Base-by-base conservation (phyloP, 2,113 vertebrate genomes). In the Ptyas mucosa region DNA sequence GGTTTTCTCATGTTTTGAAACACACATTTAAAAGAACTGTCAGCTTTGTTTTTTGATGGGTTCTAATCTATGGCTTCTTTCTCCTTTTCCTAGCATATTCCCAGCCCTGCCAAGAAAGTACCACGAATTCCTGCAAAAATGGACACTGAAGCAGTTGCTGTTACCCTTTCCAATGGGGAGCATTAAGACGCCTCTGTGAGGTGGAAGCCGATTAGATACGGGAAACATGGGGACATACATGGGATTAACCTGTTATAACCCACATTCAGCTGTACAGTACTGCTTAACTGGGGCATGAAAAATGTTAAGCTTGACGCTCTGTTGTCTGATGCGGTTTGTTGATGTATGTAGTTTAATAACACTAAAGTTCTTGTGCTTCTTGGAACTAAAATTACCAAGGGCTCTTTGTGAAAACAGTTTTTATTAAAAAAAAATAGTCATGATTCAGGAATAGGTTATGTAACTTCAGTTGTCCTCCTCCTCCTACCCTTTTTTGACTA, bases 101-200 rank as follows among this genome's bases (percentile, higher is more conserved):
- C 99, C 94, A 99, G 99, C 96, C 99, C 99, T 88, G 98, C 98
- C 93, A 99, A 99, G 98, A 99, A 99, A 97, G 98, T 99, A 98
- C 98, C 98, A 95, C 98, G 99, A 95, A 99, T 99, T 94, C 99
- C 99, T 58, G 97, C 98, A 69, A 96, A 97, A 39, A 95, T 98
- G 86, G 97, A 97, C 85, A 93, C 98, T 0, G 98, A 98, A 94
- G 95, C 97, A n/a, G 97, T 98, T 92, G 96, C 98, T 94, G 94
- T 99, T 90, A 98, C 97, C 95, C 92, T 99, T 94, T 98, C 97
- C 95, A 99, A 99, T 51, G 99, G 98, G 96, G 97, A 98, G 55
- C 98, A 97, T 93, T 98, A 94, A 97, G 88, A 95, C 96, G 94
- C 97, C 97, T 97, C 96, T 96, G 90, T 97, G 97, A 97, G 97